Conservation (phyloP, 2,113 vertebrate species). For the Pitta sordida region DNA sequence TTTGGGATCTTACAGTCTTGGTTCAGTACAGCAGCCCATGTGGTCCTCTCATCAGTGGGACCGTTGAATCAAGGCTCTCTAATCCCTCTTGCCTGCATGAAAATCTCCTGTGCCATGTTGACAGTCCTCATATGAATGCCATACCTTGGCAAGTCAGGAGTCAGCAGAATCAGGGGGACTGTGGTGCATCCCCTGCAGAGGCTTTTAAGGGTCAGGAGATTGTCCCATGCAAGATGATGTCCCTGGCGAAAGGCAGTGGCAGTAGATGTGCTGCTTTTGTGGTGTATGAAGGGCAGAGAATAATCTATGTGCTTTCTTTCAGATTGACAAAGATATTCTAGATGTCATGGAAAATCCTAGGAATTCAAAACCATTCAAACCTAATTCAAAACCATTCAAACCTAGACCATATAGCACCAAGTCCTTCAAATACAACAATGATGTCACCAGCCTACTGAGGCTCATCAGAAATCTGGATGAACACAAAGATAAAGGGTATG, state of each 20-base stretch:
- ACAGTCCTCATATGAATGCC: neutral
- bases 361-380: too few species aligned
- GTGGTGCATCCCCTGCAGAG: neutral
- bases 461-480: conserved; percentile 72
- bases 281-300: neutral
- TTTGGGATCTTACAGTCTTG: neutral
- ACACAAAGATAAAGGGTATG: conserved; percentile 9
- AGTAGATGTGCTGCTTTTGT: neutral
- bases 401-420: neutral
- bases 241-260: neutral
- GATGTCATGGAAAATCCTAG: rapidly evolving
- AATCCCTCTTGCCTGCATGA: neutral
- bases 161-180: neutral
- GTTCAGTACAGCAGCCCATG: neutral
- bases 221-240: neutral
- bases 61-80: neutral
- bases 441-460: conserved; percentile 29
- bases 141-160: neutral
- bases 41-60: neutral
- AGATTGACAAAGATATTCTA: conserved; percentile 36
- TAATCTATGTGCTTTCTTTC: neutral
- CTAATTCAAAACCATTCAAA: rapidly evolving
- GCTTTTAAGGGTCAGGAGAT: neutral
- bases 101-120: neutral
- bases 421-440: rapidly evolving